Conservation (phyloP, 2,888 invertebrate species). For the Drosophila niveifrons region DNA sequence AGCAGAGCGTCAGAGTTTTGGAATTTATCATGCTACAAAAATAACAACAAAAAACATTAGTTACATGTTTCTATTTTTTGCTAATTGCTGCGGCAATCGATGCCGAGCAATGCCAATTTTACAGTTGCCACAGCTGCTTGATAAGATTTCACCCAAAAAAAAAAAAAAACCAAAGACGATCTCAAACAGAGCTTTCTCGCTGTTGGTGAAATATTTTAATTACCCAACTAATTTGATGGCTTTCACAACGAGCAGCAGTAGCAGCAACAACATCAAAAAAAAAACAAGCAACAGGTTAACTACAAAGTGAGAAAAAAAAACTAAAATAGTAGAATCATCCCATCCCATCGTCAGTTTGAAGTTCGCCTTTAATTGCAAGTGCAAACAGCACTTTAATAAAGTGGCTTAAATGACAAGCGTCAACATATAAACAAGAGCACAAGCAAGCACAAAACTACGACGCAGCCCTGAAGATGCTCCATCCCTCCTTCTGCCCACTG, state of each 20-base stretch:
- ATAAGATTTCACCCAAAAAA: slow-evolving; percentile 70
- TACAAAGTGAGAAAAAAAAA: slow-evolving; percentile 5
- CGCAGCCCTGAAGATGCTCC: slow-evolving; percentile 19
- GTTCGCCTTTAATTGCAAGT: slow-evolving; percentile 52
- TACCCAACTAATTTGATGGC: slow-evolving; percentile 39
- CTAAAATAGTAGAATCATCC: not conserved
- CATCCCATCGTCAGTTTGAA: slow-evolving; percentile 16
- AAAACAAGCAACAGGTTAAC: slow-evolving; percentile 48
- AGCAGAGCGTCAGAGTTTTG: slow-evolving; percentile 52
- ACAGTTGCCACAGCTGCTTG: slow-evolving; percentile 42
- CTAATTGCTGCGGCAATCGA: slow-evolving; percentile 36
- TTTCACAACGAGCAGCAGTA: slow-evolving; percentile 41
- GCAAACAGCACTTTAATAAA: slow-evolving; percentile 59
- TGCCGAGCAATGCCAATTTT: slow-evolving; percentile 9
- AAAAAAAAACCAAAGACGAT: not conserved
- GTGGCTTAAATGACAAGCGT: slow-evolving; percentile 66
- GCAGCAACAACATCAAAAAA: not conserved
- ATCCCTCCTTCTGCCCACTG: not conserved
- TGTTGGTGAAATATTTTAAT: slow-evolving; percentile 47
- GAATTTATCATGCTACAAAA: slow-evolving; percentile 48
- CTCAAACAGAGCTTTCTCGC: slow-evolving; percentile 62
- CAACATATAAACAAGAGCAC: slow-evolving; percentile 62
- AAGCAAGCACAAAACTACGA: slow-evolving; percentile 22
- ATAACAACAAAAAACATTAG: slow-evolving; percentile 21
- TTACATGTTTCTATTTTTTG: slow-evolving; percentile 13